phyloP scores from a whole-genome alignment of 37 sponge, comb jelly and placozoan species.

The Ianthella basta region DNA sequence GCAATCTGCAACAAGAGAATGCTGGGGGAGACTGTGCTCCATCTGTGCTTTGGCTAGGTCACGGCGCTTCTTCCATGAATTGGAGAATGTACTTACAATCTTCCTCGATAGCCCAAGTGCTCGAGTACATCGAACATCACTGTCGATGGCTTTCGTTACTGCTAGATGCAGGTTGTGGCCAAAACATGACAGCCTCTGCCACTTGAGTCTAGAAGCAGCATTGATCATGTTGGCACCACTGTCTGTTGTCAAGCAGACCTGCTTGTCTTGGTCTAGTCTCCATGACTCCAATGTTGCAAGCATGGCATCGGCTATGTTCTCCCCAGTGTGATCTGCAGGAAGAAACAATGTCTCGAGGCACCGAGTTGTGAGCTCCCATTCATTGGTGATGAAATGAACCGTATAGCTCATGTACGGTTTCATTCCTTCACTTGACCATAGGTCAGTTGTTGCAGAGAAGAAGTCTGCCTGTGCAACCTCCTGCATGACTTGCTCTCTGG shows the following conservation, averaged over 20 bases:
- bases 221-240: constrained; percentile 37
- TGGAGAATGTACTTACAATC: constrained; percentile 37
- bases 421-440: constrained; percentile 42
- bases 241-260: constrained; percentile 51
- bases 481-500: not conserved
- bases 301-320: constrained; percentile 38
- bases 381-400: constrained; percentile 29
- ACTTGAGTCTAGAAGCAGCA: constrained; percentile 2
- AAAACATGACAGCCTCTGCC: constrained; percentile 40
- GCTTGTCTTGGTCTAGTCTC: constrained; percentile 7
- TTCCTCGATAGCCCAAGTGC: constrained; percentile 28
- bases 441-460: constrained; percentile 52
- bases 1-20: constrained; percentile 2
- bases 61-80: constrained; percentile 26
- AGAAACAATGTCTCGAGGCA: constrained; percentile 33
- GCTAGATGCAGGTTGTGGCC: constrained; percentile 54
- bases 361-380: constrained; percentile 10
- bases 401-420: constrained; percentile 41
- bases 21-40: constrained; percentile 30
- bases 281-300: constrained; percentile 26
- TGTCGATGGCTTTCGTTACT: constrained; percentile 18
- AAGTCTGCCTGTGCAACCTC: not conserved
- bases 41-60: constrained; percentile 28
- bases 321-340: constrained; percentile 49
- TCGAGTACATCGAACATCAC: constrained; percentile 11